Base-by-base conservation (phyloP, 2,888 invertebrate species). In the Theodoxus fluviatilis region DNA sequence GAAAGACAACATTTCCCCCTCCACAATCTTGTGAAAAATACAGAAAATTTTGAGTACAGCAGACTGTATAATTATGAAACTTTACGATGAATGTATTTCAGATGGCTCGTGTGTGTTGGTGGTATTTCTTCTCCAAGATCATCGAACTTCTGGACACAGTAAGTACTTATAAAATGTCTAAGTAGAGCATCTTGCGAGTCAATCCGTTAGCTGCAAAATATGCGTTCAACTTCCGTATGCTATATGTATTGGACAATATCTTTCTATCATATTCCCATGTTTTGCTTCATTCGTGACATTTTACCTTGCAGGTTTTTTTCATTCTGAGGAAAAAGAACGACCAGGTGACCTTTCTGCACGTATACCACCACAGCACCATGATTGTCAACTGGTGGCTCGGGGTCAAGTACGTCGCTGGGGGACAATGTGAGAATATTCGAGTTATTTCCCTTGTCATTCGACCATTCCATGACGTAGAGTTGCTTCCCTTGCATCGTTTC, bases 91-190 rank as follows among this genome's bases (percentile, higher is more conserved):
- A 6, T 63, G n/a, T 28, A 33, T 79, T 80, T 28, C 78, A 84
- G 82, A 80, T 84, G 79, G 83, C 81, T 6, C 78, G 71, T 40
- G 81, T 81, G 2, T 80, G 81, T 47, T 84, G 83, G 83, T 79
- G 80, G 78, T 84, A 79, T 68, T 84, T 80, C 78, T 80, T 84
- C 72, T 83, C 84, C 61, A 84, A 84, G 73, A 73, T 83, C 37
- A 81, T 84, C 22, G 85, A 85, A 73, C 74, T 84, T 7, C 55
- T 79, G 31, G 85, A 85, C 71, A 85, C 85, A 31, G 84, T 84
- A 74, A 77, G 81, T 55, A n/a, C 55, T 52, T 18, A 33, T 6
- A 40, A 35, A 55, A 22, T 7, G 7, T 55, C 22, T 22, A 55
- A 22, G 7, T 7, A 55, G 55, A 55, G 12, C 22, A 22, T 22